Evolutionary conservation across 2,113 vertebrate genomes (phyloP).

Genomic region (Damaliscus lunatus): DNA sequence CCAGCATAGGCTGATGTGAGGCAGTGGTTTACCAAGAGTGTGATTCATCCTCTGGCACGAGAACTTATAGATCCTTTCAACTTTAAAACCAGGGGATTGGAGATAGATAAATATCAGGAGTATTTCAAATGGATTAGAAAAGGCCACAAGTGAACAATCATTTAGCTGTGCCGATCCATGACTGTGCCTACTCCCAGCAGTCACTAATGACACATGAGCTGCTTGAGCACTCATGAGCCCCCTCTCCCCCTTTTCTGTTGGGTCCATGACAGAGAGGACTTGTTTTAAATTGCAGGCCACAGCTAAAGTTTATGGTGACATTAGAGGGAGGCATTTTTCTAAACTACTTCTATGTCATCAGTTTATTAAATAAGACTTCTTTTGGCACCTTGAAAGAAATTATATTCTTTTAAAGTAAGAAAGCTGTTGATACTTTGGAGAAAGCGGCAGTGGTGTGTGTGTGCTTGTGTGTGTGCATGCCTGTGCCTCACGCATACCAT

Average conservation of each 20-base stretch:
- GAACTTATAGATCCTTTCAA: neutral
- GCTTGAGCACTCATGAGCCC: conserved; percentile 15
- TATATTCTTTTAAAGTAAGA: conserved; percentile 70
- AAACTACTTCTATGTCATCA: conserved; percentile 64
- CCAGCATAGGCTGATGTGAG: neutral
- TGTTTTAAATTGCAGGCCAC: conserved; percentile 56
- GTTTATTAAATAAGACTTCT: conserved; percentile 77
- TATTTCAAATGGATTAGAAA: conserved; percentile 65
- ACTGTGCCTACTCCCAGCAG: neutral
- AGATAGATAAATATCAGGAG: conserved; percentile 59
- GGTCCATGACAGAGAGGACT: conserved; percentile 50
- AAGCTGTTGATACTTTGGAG: conserved; percentile 67
- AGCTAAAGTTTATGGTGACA: conserved; percentile 64
- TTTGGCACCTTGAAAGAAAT: conserved; percentile 70
- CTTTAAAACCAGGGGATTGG: neutral
- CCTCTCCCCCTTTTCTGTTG: neutral
- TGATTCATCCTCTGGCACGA: neutral
- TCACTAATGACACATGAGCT: conserved; percentile 15
- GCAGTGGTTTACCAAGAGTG: neutral
- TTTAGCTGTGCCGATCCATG: conserved; percentile 30
- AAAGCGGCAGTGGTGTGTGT: conserved; percentile 47
- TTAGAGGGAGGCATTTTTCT: conserved; percentile 74
- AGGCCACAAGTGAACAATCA: conserved; percentile 27
- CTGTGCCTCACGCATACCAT: neutral
- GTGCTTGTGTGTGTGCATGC: neutral